These are phyloP conservation scores for Elymnias hypermnestra DNA, from an alignment of 1,140 invertebrate genomes.

Conservation along the genomic window DNA sequence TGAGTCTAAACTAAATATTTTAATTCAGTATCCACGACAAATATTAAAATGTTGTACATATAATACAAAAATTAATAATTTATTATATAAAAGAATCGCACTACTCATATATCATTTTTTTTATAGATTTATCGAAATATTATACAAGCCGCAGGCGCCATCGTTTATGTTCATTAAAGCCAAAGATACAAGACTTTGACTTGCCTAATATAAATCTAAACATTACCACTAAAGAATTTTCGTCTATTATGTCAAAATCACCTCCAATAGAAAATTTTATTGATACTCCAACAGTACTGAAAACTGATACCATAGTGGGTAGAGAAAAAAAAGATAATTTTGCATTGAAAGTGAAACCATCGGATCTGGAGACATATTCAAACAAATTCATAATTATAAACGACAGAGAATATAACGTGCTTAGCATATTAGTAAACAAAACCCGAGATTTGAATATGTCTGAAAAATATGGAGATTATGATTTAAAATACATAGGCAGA, in stretches of 20 bases:
- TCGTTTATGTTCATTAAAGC: conserved; percentile 33
- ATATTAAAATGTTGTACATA: too few species aligned
- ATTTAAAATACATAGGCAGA: conserved; percentile 39
- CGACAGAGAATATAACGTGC: conserved; percentile 35
- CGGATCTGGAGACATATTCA: conserved; percentile 45
- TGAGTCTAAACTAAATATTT: too few species aligned
- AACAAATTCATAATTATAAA: conserved; percentile 31
- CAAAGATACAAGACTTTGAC: conserved; percentile 23
- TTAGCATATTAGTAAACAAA: conserved; percentile 47
- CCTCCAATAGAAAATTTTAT: background rate
- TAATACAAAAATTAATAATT: too few species aligned
- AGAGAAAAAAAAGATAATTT: conserved; percentile 17
- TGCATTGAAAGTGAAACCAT: conserved; percentile 25
- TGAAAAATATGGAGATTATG: conserved; percentile 39
- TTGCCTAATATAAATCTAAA: conserved; percentile 26
- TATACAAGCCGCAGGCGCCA: conserved; percentile 39
- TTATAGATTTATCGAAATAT: conserved; percentile 31
- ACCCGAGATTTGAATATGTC: conserved; percentile 42
- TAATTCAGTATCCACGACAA: too few species aligned
- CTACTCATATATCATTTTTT: background rate
- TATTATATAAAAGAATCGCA: too few species aligned
- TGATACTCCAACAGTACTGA: conserved; percentile 2
- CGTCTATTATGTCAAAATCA: conserved; percentile 3
- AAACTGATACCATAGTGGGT: conserved; percentile 29
- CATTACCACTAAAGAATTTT: conserved; percentile 14